Percentiles rank a stretch among this genome's conserved stretches.
Conservation (phyloP, 2,113 vertebrate species). For the Ginglymostoma cirratum region DNA sequence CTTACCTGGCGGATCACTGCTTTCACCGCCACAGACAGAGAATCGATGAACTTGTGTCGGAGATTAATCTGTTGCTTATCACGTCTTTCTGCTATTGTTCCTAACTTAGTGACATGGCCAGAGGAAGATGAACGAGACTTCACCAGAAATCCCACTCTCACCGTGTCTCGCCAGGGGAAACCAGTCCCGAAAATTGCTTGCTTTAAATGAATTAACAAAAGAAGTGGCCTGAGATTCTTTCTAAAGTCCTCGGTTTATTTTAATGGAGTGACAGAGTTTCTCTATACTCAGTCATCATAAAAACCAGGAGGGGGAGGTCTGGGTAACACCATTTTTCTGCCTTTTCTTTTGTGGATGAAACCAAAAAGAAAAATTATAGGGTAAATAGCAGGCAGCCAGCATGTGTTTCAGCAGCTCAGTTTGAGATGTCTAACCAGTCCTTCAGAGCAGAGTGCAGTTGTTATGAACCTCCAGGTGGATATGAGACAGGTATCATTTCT, state of each 20-base stretch:
- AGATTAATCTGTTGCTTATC: background rate
- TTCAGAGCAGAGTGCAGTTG: background rate
- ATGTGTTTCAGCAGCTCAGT: background rate
- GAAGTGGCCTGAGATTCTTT: slow-evolving; percentile 17
- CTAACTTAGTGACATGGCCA: slow-evolving; percentile 23
- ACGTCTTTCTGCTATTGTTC: slow-evolving; percentile 18
- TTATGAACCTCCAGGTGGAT: background rate
- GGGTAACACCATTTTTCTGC: background rate
- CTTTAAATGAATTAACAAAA: slow-evolving; percentile 12
- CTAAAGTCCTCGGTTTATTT: background rate
- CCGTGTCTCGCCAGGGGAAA: background rate
- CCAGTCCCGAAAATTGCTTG: background rate
- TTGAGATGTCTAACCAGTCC: background rate
- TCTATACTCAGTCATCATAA: background rate
- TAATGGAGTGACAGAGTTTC: background rate
- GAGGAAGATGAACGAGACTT: background rate
- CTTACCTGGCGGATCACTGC: background rate
- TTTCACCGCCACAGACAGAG: background rate
- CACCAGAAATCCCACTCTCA: background rate
- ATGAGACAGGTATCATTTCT: background rate
- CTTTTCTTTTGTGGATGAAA: background rate
- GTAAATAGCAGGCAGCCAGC: background rate
- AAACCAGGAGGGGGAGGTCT: background rate
- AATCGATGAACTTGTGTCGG: background rate
- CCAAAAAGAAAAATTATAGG: background rate